Conservation (phyloP, 2,797 vertebrate genomes). For the Thaleichthys pacificus region DNA sequence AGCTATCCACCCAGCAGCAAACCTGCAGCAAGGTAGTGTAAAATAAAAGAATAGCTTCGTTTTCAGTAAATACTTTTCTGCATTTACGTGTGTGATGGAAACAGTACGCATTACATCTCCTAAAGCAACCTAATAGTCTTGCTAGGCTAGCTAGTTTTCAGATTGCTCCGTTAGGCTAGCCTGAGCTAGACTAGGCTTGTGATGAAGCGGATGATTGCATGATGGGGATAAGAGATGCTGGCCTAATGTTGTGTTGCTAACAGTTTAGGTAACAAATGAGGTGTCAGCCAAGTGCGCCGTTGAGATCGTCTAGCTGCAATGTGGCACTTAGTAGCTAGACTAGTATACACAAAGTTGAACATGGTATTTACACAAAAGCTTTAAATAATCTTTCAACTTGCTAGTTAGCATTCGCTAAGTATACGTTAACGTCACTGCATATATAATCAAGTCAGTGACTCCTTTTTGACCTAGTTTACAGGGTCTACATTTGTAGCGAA, state of each 20-base stretch:
- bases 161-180: constrained; percentile 2
- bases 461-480: too few species aligned
- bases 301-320: too few species aligned
- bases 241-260: neutral
- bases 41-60: neutral
- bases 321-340: too few species aligned
- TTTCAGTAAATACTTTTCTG: neutral
- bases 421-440: too few species aligned
- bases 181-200: neutral
- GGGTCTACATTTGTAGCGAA: too few species aligned
- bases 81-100: neutral
- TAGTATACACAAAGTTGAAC: too few species aligned
- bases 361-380: too few species aligned
- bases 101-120: too few species aligned
- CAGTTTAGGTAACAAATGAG: neutral
- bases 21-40: constrained; percentile 8
- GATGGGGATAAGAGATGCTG: neutral
- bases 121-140: neutral
- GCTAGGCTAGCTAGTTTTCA: neutral
- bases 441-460: too few species aligned
- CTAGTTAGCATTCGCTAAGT: too few species aligned
- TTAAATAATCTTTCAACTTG: too few species aligned
- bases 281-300: too few species aligned
- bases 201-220: neutral
- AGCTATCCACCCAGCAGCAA: neutral